Conservation (phyloP, 2,888 invertebrate species). For the Philereme vetulata region DNA sequence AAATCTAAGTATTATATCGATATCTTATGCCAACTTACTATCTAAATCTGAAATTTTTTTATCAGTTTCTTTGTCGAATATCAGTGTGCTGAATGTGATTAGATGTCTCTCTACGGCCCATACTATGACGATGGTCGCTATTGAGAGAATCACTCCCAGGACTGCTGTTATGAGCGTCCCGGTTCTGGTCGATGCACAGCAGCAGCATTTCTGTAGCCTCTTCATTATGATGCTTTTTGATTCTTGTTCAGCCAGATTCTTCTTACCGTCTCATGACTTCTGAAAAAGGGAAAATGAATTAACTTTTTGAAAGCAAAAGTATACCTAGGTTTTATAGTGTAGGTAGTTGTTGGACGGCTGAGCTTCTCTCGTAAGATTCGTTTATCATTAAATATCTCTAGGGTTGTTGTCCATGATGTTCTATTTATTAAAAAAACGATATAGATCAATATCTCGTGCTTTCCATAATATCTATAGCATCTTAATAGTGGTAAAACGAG, state of each 20-base stretch:
- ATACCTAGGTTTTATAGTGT: too few species aligned
- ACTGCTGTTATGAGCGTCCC: slow-evolving; percentile 90
- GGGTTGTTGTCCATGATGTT: too few species aligned
- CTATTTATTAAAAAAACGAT: too few species aligned
- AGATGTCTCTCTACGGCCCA: slow-evolving; percentile 83
- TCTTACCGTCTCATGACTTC: slow-evolving; percentile 54
- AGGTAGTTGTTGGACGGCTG: too few species aligned
- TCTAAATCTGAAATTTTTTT: slow-evolving; percentile 84
- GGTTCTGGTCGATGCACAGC: slow-evolving; percentile 88
- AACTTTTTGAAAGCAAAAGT: too few species aligned
- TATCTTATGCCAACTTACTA: slow-evolving; percentile 69
- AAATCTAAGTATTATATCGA: too few species aligned
- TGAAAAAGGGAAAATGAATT: slow-evolving; percentile 41
- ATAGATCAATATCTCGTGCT: too few species aligned
- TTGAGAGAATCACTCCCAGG: slow-evolving; percentile 89
- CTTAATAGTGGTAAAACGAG: slow-evolving; percentile 11
- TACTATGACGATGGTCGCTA: slow-evolving; percentile 87
- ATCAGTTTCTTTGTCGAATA: slow-evolving; percentile 85
- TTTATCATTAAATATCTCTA: too few species aligned
- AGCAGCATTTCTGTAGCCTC: slow-evolving; percentile 87
- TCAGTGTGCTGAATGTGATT: slow-evolving; percentile 90
- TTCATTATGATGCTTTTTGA: slow-evolving; percentile 55
- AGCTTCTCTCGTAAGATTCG: too few species aligned
- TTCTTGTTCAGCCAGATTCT: slow-evolving; percentile 4
- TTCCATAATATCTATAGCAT: neutral